Percentiles rank a stretch among this genome's conserved stretches.
phyloP scores from a whole-genome alignment of 2,113 vertebrate species.

The Chitala chitala region DNA sequence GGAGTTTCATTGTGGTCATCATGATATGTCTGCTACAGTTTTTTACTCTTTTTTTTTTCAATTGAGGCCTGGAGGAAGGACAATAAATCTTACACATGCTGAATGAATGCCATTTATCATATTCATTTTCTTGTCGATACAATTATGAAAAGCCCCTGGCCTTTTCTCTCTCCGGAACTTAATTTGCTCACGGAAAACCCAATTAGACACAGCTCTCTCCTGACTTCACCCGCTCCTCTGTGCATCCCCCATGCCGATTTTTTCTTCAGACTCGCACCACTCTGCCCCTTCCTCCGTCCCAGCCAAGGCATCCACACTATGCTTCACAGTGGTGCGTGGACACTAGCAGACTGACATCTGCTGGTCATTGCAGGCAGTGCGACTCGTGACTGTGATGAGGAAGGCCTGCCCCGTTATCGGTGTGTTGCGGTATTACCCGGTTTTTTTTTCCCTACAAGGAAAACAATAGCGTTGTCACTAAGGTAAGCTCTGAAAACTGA shows the following conservation, averaged over 20 bases:
- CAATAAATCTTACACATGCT: slow-evolving; percentile 86
- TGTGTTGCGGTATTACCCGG: too few species aligned
- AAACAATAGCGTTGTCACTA: too few species aligned
- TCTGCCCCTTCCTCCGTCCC: not conserved
- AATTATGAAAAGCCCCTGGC: slow-evolving; percentile 94
- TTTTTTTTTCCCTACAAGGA: too few species aligned
- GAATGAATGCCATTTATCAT: slow-evolving; percentile 93
- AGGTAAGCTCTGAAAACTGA: too few species aligned
- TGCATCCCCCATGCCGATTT: not conserved
- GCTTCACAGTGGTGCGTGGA: not conserved
- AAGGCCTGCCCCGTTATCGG: too few species aligned
- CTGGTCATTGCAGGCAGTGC: not conserved
- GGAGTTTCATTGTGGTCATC: slow-evolving; percentile 1
- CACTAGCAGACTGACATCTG: slow-evolving; percentile 8
- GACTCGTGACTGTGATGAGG: not conserved
- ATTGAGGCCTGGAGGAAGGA: slow-evolving; percentile 74
- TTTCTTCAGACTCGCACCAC: not conserved
- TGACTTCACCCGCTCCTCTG: not conserved
- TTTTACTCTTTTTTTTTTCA: slow-evolving; percentile 18
- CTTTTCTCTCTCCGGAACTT: slow-evolving; percentile 67
- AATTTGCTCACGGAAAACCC: slow-evolving; percentile 19
- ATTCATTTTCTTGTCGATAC: slow-evolving; percentile 96
- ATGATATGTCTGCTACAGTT: slow-evolving; percentile 1
- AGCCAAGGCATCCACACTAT: not conserved
- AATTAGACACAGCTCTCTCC: slow-evolving; percentile 19